Base-by-base conservation (phyloP, 1,140 invertebrate genomes). In the Neuroterus valhalla region DNA sequence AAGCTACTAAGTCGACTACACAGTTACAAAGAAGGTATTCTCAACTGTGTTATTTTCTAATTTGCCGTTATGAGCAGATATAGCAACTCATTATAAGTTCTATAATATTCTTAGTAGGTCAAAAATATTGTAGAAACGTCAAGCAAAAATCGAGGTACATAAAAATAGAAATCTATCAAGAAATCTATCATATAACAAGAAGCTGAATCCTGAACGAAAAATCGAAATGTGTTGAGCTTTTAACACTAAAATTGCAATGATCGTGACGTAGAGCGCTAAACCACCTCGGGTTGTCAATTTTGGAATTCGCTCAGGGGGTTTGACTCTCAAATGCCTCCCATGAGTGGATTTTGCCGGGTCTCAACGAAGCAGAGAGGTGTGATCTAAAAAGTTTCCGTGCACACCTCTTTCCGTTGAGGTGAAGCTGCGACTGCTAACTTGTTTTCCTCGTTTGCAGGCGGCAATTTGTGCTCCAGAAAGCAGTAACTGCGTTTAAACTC, bases 401-500 rank as follows among this genome's bases (percentile, higher is more conserved):
- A 14, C 55, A 62, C 11, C 23, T 52, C 23, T 62, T 31, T 62
- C 26, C 12, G 23, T 26, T 62, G 55, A 62, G 31, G 55, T 23
- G 55, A 38, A 62, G 55, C 55, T 62, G 55, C 31, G 55, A 62
- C 55, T 38, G 55, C 26, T 62, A 62, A 62, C 55, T 62, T 62
- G 55, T 62, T 62, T 62, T 8, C 55, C 26, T 62, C 55, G 55
- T 62, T 62, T 62, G 55, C 31, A 62, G 55, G 12, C 12, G 55
- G 23, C 55, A 62, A 62, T 62, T 62, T 62, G 55, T 62, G 55
- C 55, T 62, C 55, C 23, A 62, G 55, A 62, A 31, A 62, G 26
- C 55, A 62, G 55, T 62, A 62, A 62, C 55, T 31, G 55, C 55
- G 10, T 62, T 62, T 62, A 31, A 62, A 62, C 55, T 62, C 55